These are phyloP conservation scores for Sinentomon sp. DNA, from an alignment of 2,888 invertebrate species.

Conservation along the genomic window DNA sequence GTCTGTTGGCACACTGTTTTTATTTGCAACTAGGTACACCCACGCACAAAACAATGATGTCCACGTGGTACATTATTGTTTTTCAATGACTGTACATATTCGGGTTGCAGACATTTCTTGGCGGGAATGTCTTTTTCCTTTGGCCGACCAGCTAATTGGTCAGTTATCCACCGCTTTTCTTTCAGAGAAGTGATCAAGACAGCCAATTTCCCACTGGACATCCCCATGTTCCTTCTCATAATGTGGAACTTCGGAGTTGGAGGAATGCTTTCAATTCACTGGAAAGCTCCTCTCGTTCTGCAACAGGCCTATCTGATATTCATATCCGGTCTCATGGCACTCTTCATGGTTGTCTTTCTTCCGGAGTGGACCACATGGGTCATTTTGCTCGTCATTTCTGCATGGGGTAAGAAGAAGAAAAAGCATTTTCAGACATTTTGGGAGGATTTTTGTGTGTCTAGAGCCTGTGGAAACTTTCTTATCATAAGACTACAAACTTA, in stretches of 20 bases:
- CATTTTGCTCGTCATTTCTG: constrained; percentile 78
- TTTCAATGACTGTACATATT: too few relatives aligned
- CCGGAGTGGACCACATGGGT: constrained; percentile 99
- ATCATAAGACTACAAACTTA: too few relatives aligned
- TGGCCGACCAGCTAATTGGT: background rate
- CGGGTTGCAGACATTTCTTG: too few relatives aligned
- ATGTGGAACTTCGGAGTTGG: constrained; percentile 96
- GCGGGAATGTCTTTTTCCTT: too few relatives aligned
- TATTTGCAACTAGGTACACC: too few relatives aligned
- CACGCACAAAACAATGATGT: too few relatives aligned
- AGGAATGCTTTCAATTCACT: constrained; percentile 96
- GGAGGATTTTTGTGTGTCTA: too few relatives aligned
- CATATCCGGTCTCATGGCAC: constrained; percentile 88
- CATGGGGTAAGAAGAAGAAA: constrained; percentile 47
- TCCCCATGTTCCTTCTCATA: constrained; percentile 51
- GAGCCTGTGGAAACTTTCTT: too few relatives aligned
- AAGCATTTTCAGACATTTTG: too few relatives aligned
- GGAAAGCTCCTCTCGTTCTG: constrained; percentile 81
- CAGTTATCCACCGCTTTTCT: too few relatives aligned
- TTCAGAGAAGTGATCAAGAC: constrained; percentile 62
- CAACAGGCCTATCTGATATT: constrained; percentile 93
- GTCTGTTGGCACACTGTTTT: too few relatives aligned
- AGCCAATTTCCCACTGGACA: constrained; percentile 88
- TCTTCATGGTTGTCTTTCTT: constrained; percentile 93
- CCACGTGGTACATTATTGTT: too few relatives aligned